Evolutionary conservation across 1,140 invertebrate genomes (phyloP).

Genomic region (Scaptomyza pallida): DNA sequence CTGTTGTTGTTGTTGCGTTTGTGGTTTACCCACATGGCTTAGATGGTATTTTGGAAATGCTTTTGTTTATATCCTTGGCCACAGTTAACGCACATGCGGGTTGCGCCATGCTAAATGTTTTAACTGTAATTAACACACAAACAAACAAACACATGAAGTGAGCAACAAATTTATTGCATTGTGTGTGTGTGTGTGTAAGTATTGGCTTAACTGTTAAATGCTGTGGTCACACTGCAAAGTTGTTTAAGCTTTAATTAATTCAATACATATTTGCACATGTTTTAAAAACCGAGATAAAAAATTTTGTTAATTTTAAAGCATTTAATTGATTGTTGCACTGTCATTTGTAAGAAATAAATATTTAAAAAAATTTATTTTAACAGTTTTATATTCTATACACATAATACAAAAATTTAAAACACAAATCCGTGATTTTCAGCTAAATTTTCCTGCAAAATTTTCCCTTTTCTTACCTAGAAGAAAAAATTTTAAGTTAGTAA

Average conservation of each 20-base stretch:
- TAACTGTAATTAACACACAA: slow-evolving; percentile 63
- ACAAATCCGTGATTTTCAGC: no score
- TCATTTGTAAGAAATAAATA: no score
- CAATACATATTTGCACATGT: no score
- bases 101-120: slow-evolving; percentile 49
- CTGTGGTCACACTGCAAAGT: neutral
- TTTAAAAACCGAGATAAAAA: no score
- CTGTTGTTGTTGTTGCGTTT: slow-evolving; percentile 42
- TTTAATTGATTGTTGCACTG: no score
- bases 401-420: no score
- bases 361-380: no score
- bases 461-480: no score
- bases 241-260: slow-evolving; percentile 1
- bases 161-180: slow-evolving; percentile 20
- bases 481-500: no score
- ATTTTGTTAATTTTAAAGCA: no score
- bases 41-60: slow-evolving; percentile 8
- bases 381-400: no score
- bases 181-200: slow-evolving; percentile 6
- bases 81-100: slow-evolving; percentile 38
- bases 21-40: slow-evolving; percentile 49
- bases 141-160: slow-evolving; percentile 6
- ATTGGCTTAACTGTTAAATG: slow-evolving; percentile 1
- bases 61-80: slow-evolving; percentile 56
- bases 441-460: no score